Base-by-base conservation (phyloP, 1,140 invertebrate genomes). In the Drosophila takahashii region DNA sequence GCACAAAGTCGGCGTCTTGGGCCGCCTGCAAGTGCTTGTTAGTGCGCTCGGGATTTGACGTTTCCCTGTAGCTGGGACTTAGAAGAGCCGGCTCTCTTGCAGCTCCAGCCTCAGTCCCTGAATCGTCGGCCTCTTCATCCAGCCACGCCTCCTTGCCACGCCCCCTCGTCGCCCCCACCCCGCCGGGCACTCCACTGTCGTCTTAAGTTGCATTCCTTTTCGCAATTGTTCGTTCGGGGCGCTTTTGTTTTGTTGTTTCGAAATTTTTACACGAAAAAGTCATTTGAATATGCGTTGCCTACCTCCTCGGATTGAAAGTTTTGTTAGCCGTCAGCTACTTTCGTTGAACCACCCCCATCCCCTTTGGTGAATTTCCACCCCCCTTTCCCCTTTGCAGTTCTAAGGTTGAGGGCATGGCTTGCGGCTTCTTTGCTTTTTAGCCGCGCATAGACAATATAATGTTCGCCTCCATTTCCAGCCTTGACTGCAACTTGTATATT, bases 241-340 rank as follows among this genome's bases (percentile, higher is more conserved):
- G 81, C 83, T 78, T 86, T 86, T 86, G 83, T 86, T 86, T 87
- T 86, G 62, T 42, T 79, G 61, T 69, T 81, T 64, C 51, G 64
- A 47, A 86, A 86, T 86, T 86, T 86, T 79, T 86, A 86, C 83
- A 86, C 83, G 83, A 86, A 86, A 86, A 86, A 87, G 83, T 86
- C 83, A 86, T 86, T 86, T 86, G 84, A 86, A 86, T 86, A 86
- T 87, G 81, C 80, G 80, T 76, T 77, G 77, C 37, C 71, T 26
- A 56, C 51, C 70, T 65, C 52, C 47, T 34, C 54, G 77, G 73
- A 85, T 85, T 85, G 81, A 87, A 85, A 86, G 83, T 85, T 85
- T 86, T 74, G 80, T 83, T 83, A 79, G 80, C 80, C 80, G 80
- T 84, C 80, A 83, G 80, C 81, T 78, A 81, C 77, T 85, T 84